Base-by-base conservation (phyloP, 2,113 vertebrate species). In the Heterochromis multidens region DNA sequence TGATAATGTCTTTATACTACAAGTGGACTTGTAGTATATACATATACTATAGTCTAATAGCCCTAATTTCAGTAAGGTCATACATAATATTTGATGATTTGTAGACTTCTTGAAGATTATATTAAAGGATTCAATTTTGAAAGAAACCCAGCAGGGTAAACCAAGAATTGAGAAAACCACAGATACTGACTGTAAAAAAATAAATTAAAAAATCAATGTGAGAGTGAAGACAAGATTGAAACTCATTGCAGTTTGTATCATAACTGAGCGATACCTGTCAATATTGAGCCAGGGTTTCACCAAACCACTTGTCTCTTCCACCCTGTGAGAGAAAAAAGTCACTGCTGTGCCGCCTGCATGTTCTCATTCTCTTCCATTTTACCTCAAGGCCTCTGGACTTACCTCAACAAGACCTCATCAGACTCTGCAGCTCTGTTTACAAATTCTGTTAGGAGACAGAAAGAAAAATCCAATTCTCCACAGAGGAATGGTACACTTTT, bases 351-450 rank as follows among this genome's bases (percentile, higher is more conserved):
- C 81, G 58, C 84, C 40, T 77, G 65, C 79, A 87, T 89, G 85
- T 90, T 89, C 80, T 82, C 70, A 89, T 93, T 92, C 87, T 81
- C 29, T 85, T 88, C 89, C 72, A 89, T 93, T 94, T 91, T 91
- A 90, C 78, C 88, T 91, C 49, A 83, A 93, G 88, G 90, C 85
- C 67, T 58, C 46, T 87, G 79, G 87, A 86, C 87, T 81, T 86
- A 81, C 78, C 77, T 85, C 86, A 90, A 88, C 88, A 90, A 92
- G 87, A 93, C 87, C 88, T 92, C 85, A 94, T 92, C 91, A 90
- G 87, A 92, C 85, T 88, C 84, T 87, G 82, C 81, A 85, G 91
- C 92, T 86, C 65, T 92, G 88, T 92, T 94, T 91, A 93, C 89
- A 92, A 90, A 92, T 92, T 88, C 80, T 89, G 83, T 87, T 85